phyloP scores from a whole-genome alignment of 2,797 vertebrate genomes.

The Mergus octosetaceus region DNA sequence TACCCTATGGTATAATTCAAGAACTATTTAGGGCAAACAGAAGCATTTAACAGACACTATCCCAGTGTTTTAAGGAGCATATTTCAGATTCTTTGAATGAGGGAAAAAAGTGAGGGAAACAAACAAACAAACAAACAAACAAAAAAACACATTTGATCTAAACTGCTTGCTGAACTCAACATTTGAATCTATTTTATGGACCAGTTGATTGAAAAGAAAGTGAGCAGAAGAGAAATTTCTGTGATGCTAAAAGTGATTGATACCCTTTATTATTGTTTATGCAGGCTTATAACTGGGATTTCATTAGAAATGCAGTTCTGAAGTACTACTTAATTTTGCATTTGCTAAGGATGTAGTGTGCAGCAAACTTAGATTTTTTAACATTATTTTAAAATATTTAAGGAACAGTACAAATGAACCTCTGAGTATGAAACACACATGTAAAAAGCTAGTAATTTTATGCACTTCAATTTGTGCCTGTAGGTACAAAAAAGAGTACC shows the following conservation, averaged over 20 bases:
- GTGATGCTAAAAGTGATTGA: background rate
- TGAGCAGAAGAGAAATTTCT: background rate
- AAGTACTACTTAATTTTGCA: background rate
- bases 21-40: conserved; percentile 15
- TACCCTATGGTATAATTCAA: background rate
- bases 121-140: background rate
- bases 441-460: background rate
- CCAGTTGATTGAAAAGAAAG: background rate
- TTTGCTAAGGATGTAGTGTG: background rate
- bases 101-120: background rate
- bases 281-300: background rate
- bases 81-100: background rate
- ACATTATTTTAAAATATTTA: background rate
- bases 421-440: background rate
- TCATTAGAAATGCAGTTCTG: background rate
- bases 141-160: background rate
- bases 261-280: background rate
- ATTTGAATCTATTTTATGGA: background rate
- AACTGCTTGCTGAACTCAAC: accelerated
- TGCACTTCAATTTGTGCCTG: background rate
- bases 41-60: background rate
- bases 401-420: background rate
- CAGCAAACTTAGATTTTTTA: background rate
- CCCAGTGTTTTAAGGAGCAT: background rate
- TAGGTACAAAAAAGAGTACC: background rate